Evolutionary conservation across 2,888 invertebrate genomes (phyloP), one percentile per base, ranked within the genome.

Genomic region (Eristalinus sepulchralis): DNA sequence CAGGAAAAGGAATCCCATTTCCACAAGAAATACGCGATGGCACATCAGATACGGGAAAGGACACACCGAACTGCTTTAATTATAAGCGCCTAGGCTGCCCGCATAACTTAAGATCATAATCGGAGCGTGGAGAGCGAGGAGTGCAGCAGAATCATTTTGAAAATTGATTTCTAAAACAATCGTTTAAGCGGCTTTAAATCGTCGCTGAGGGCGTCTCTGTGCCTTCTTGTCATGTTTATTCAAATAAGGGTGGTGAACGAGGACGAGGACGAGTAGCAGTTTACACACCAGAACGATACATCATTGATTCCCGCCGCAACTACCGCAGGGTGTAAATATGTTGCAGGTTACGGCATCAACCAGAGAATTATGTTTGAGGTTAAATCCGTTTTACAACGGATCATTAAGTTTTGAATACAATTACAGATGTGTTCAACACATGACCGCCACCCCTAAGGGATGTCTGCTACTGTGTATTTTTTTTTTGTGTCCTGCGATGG

Each of bases 371-470:
- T 75, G 78, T 78, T 73, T 78, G 78, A 75, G 86, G 75, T 86
- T 87, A 87, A 72, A 87, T 87, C 79, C 63, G 67, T 79, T 87
- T 80, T 83, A 72, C 75, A 83, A 87, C 78, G 87, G 75, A 87
- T 87, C 87, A 87, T 87, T 87, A 87, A 87, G 79, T 87, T 87
- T 87, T 79, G 83, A 87, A 87, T 83, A 63, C 47, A 80, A 87
- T 87, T 87, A 87, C 71, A 67, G 57, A 57, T 20, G 57, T 20
- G 57, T 10, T 22, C 22, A 22, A 0, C 57, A 24, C 20, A 22
- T 9, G 5, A 27, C 57, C 4, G 13, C 24, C 24, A 57, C 24
- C 57, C 57, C 24, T 31, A 13, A 70, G 53, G 72, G 62, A 47
- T 64, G 34, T 36, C 17, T 31, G 8, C 27, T 59, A 34, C 39